A percentile compares a stretch with the other conserved stretches of the same genome.
Conservation (phyloP, 2,113 vertebrate species). For the rat (Rattus norvegicus) region DNA sequence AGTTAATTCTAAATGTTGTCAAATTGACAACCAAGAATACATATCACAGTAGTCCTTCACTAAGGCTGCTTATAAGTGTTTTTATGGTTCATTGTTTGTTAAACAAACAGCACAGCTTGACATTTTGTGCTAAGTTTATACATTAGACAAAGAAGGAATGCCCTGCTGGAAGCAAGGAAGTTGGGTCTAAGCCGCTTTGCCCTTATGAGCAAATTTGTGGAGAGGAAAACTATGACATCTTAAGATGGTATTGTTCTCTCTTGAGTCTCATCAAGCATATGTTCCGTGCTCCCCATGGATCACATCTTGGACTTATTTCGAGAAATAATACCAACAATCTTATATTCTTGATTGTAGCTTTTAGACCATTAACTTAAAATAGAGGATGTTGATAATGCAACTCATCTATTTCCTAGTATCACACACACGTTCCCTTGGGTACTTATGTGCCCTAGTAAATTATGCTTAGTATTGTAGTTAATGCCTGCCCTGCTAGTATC, state of each 20-base stretch:
- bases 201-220: not conserved
- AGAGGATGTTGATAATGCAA: constrained; percentile 27
- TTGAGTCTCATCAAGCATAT: not conserved
- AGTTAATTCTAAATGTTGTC: not conserved
- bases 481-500: not conserved
- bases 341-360: not conserved
- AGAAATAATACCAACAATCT: not conserved
- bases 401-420: not conserved
- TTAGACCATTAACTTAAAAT: not conserved
- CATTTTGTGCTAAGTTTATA: constrained; percentile 10
- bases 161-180: not conserved
- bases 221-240: not conserved
- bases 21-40: not conserved
- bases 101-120: not conserved
- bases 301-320: not conserved
- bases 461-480: constrained; percentile 35
- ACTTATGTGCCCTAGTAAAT: not conserved
- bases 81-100: not conserved
- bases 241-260: not conserved
- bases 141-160: not conserved
- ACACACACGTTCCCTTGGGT: not conserved
- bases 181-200: not conserved
- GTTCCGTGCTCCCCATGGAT: not conserved
- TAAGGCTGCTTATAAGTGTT: not conserved
- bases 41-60: not conserved